Evolutionary conservation across 2,113 vertebrate species (phyloP), one percentile per base, ranked within the genome.

Genomic region (Progne subis): DNA sequence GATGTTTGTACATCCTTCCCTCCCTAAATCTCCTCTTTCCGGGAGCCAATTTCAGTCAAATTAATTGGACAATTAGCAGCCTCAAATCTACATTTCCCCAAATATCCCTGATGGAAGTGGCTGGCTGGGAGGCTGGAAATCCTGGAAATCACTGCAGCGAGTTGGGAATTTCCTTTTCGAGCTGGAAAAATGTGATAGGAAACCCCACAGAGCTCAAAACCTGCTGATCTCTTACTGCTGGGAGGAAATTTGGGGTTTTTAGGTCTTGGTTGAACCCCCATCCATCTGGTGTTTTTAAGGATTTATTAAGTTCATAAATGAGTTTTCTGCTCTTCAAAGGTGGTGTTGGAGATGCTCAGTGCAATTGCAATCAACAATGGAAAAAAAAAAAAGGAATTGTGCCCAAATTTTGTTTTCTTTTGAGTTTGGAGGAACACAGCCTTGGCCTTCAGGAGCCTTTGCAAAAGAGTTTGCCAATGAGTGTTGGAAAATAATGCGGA

Each of bases 201-300:
- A 71, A 81, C 5, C 16, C 8, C 32, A 5, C 6, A 46, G 39
- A 14, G 11, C 18, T 8, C 26, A 24, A 64, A 72, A 32, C 0
- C 4, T 1, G 1, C 14, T 17, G 24, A 25, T 23, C 41, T 50
- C 39, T 41, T 5, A 4, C 46, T 20, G 44, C 4, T 0, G 2
- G 25, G 13, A 60, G 0, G 8, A 44, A 20, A 49, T 55, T 52
- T 26, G 23, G 12, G 34, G 1, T 4, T 52, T 49, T 49, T 15
- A 12, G 4, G 14, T 37, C 29, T 43, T n/a, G 12, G 1, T 12
- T 61, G 20, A 64, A 2, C 39, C 47, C 28, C 25, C 12, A 14
- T 12, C 32, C 41, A 15, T 4, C 6, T 28, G 18, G 14, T 3
- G 5, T 49, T 67, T 81, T 41, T 20, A 29, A 18, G 8, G 49